Percentiles rank a stretch among this genome's conserved stretches.
Conservation (phyloP, 2,888 invertebrate genomes). For the Furcula furcula region DNA sequence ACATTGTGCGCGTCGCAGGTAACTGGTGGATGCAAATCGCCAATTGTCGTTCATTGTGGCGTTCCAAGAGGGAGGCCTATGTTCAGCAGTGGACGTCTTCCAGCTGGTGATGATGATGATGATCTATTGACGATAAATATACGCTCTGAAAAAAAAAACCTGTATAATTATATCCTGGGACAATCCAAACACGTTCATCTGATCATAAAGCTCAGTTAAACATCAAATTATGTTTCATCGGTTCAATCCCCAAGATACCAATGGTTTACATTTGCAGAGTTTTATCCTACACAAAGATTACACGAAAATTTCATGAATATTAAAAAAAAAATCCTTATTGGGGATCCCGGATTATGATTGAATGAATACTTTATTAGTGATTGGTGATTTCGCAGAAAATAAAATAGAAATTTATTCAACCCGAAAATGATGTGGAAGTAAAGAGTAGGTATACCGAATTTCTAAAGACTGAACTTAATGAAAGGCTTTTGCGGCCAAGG, state of each 20-base stretch:
- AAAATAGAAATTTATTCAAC: conserved; percentile 25
- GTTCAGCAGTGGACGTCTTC: too few relatives aligned
- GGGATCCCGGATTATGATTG: conserved; percentile 29
- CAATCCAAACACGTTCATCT: too few relatives aligned
- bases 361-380: conserved; percentile 44
- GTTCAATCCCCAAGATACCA: conserved; percentile 10
- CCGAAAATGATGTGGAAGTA: conserved; percentile 19
- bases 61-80: too few relatives aligned
- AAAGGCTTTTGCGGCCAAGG: conserved; percentile 9
- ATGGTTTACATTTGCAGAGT: conserved; percentile 21
- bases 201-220: neutral
- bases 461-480: conserved; percentile 23
- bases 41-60: too few relatives aligned
- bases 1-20: too few relatives aligned
- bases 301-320: conserved; percentile 32
- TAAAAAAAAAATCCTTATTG: conserved; percentile 28
- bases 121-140: too few relatives aligned
- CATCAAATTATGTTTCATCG: conserved; percentile 9
- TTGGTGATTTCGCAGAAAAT: conserved; percentile 31
- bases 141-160: too few relatives aligned
- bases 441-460: conserved; percentile 8
- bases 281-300: conserved; percentile 22
- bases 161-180: too few relatives aligned
- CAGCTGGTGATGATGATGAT: too few relatives aligned
- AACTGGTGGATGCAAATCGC: too few relatives aligned